phyloP scores from a whole-genome alignment of 2,797 vertebrate species.

The Semotilus atromaculatus region DNA sequence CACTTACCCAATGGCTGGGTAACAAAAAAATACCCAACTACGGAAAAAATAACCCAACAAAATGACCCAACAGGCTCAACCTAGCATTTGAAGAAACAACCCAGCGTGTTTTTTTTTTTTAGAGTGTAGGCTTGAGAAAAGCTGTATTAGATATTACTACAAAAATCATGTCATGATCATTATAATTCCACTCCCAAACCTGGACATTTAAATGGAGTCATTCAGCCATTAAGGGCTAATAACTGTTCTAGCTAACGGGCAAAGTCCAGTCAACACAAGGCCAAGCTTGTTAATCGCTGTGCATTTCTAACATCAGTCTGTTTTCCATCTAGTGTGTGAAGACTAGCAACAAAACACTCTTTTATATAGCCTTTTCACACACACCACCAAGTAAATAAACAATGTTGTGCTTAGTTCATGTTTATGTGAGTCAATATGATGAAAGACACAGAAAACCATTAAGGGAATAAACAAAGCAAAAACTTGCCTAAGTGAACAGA shows the following conservation, averaged over 20 bases:
- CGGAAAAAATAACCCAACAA: too few species aligned
- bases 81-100: too few species aligned
- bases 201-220: neutral
- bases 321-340: neutral
- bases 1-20: too few species aligned
- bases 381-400: neutral
- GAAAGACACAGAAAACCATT: neutral
- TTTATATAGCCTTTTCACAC: neutral
- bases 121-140: neutral
- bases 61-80: too few species aligned
- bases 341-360: neutral
- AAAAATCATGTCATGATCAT: neutral
- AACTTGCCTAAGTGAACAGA: neutral
- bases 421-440: neutral
- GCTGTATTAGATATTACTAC: neutral
- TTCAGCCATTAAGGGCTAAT: neutral
- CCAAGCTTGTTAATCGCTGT: neutral
- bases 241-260: neutral
- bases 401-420: neutral
- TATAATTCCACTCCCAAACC: neutral
- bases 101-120: too few species aligned
- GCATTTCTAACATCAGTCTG: neutral
- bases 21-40: too few species aligned
- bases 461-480: neutral
- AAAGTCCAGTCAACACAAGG: conserved; percentile 13